Percentiles rank a stretch among this genome's conserved stretches.
phyloP scores from a whole-genome alignment of 2,113 vertebrate genomes.

The Indicator maculatus region DNA sequence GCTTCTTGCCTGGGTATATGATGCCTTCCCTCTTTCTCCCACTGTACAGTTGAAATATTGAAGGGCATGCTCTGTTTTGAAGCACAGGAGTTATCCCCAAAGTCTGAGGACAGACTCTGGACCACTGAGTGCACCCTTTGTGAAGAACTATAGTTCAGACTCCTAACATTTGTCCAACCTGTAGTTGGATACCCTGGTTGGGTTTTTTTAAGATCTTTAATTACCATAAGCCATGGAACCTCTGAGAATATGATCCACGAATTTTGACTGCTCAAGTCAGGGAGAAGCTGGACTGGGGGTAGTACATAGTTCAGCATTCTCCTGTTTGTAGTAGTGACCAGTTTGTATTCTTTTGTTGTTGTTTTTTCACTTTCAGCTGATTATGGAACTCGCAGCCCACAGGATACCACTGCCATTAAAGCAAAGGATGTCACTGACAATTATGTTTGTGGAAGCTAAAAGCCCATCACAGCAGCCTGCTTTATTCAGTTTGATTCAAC shows the following conservation, averaged over 20 bases:
- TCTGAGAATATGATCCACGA: neutral
- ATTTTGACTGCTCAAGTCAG: neutral
- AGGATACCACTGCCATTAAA: slow-evolving; percentile 29
- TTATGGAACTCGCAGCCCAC: slow-evolving; percentile 24
- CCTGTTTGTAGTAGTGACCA: neutral
- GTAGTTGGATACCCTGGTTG: neutral
- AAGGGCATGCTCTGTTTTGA: neutral
- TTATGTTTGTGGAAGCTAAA: slow-evolving; percentile 45
- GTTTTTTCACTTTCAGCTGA: slow-evolving; percentile 68
- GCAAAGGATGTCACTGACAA: slow-evolving; percentile 23
- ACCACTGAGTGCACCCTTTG: neutral
- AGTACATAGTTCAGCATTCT: neutral
- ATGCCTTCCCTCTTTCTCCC: neutral
- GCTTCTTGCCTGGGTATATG: neutral
- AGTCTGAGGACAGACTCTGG: neutral
- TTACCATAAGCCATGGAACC: neutral
- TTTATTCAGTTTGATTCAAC: slow-evolving; percentile 63
- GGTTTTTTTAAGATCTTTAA: neutral
- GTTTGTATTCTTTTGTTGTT: neutral
- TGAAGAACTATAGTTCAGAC: neutral
- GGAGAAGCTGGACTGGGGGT: neutral
- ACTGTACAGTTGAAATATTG: neutral
- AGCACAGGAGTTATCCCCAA: neutral
- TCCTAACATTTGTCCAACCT: neutral
- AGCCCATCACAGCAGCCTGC: slow-evolving; percentile 35